These are phyloP conservation scores for Drosophila kohkoa DNA, from an alignment of 1,140 invertebrate species.

Conservation along the genomic window DNA sequence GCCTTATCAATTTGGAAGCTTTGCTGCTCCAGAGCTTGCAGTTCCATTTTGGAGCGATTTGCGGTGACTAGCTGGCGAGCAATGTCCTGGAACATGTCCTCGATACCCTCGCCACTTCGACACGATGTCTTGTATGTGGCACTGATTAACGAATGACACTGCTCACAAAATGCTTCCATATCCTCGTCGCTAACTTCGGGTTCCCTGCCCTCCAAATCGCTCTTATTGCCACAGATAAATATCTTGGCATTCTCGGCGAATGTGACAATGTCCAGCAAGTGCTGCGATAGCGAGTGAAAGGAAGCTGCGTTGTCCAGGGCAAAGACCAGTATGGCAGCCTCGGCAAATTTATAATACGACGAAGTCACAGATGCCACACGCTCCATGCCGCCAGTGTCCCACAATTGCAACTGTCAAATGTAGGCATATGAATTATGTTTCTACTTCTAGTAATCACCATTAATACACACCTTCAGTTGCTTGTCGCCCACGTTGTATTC, in stretches of 20 bases:
- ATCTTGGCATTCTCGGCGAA: constrained; percentile 97
- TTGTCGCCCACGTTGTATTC: constrained; percentile 90
- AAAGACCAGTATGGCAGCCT: constrained; percentile 95
- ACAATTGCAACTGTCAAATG: constrained; percentile 91
- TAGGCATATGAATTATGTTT: not conserved
- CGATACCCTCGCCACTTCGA: constrained; percentile 93
- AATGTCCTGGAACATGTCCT: constrained; percentile 96
- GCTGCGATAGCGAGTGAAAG: constrained; percentile 96
- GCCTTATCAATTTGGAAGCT: constrained; percentile 90
- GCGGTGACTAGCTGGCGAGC: constrained; percentile 91
- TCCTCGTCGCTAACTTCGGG: constrained; percentile 93
- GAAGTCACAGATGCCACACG: constrained; percentile 96
- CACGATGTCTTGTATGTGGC: constrained; percentile 96
- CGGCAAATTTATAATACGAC: constrained; percentile 97
- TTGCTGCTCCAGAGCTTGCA: constrained; percentile 91
- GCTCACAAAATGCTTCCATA: constrained; percentile 96
- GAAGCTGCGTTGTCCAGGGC: constrained; percentile 95
- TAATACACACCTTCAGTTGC: constrained; percentile 90
- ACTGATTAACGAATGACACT: constrained; percentile 95
- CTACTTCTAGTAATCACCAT: not conserved
- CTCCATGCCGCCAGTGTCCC: constrained; percentile 98
- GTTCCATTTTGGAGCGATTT: constrained; percentile 92
- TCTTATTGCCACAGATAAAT: constrained; percentile 96
- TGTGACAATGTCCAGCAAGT: constrained; percentile 95
- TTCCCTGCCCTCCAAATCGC: constrained; percentile 90